These are phyloP conservation scores for Agrilus cyanescens DNA, from an alignment of 2,888 invertebrate species.

Conservation along the genomic window DNA sequence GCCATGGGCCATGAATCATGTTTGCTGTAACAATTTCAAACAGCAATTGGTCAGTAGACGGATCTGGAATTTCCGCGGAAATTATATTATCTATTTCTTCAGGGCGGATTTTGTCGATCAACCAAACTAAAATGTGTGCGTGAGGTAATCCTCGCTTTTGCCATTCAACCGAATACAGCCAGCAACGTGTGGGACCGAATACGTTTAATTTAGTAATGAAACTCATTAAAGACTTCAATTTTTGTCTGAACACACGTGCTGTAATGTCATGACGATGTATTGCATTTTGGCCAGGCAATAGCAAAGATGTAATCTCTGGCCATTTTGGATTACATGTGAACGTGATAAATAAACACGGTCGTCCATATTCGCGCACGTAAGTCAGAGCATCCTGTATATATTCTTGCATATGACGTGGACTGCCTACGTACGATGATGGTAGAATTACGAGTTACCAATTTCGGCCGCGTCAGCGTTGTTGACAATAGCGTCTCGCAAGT, in stretches of 20 bases:
- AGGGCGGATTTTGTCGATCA: neutral
- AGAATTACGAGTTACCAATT: constrained; percentile 20
- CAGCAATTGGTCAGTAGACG: neutral
- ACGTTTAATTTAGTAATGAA: neutral
- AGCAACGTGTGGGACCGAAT: neutral
- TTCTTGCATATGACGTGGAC: constrained; percentile 26
- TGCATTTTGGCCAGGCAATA: neutral
- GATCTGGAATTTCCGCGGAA: constrained; percentile 7
- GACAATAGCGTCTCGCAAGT: constrained; percentile 26
- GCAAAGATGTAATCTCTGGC: constrained; percentile 16
- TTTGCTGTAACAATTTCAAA: neutral
- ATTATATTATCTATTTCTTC: constrained; percentile 1
- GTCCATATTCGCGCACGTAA: constrained; percentile 26
- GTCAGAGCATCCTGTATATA: constrained; percentile 25
- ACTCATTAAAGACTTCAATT: neutral
- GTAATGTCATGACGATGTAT: constrained; percentile 14
- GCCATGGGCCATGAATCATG: constrained; percentile 1
- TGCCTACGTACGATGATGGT: constrained; percentile 20
- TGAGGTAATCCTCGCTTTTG: constrained; percentile 18
- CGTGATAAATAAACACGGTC: constrained; percentile 24
- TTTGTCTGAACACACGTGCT: constrained; percentile 17
- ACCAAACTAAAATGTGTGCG: constrained; percentile 12
- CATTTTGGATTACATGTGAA: constrained; percentile 24
- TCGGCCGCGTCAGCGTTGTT: constrained; percentile 18
- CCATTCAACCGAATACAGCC: neutral